phyloP scores from a whole-genome alignment of 2,888 invertebrate species.

The Pterostichus madidus region DNA sequence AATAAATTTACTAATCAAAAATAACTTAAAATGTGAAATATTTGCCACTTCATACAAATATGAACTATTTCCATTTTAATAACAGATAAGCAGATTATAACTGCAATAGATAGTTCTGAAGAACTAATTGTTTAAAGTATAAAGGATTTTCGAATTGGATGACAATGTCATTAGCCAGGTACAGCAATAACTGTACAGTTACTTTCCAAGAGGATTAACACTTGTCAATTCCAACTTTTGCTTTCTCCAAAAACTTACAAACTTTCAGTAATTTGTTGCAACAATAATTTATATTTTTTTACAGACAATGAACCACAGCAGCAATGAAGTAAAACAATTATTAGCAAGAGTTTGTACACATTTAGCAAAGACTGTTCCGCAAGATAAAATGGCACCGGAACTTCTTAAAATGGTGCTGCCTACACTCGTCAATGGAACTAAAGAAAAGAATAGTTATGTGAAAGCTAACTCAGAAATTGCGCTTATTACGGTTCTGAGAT shows the following conservation, averaged over 20 bases:
- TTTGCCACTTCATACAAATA: not conserved
- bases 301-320: constrained; percentile 94
- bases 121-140: not conserved
- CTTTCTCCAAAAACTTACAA: too few species aligned
- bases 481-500: constrained; percentile 89
- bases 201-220: not conserved
- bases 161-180: not conserved
- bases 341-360: constrained; percentile 89
- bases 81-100: not conserved
- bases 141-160: not conserved
- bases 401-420: constrained; percentile 90
- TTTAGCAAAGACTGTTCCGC: constrained; percentile 83
- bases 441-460: constrained; percentile 98
- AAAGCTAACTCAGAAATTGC: constrained; percentile 96
- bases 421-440: constrained; percentile 97
- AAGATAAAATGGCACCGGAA: constrained; percentile 83
- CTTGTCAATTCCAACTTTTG: not conserved
- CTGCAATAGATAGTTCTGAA: not conserved
- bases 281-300: constrained; percentile 63
- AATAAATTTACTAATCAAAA: too few species aligned
- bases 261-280: not conserved
- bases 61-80: not conserved
- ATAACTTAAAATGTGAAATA: too few species aligned
- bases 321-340: constrained; percentile 96
- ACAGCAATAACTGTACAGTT: constrained; percentile 3